phyloP scores from a whole-genome alignment of 2,888 invertebrate genomes.

The Cancer borealis region DNA sequence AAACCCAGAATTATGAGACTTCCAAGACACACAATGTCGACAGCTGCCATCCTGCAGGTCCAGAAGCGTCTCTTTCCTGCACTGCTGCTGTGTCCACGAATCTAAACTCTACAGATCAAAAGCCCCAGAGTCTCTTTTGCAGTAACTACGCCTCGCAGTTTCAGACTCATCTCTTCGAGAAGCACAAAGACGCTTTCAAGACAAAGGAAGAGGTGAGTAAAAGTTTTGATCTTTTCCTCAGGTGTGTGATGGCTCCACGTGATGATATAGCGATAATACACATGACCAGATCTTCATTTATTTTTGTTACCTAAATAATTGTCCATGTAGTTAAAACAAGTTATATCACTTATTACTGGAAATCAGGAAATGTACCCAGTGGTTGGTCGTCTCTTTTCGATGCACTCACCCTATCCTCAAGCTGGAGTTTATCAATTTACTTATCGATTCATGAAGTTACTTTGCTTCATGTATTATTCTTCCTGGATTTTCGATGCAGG shows the following conservation, averaged over 20 bases:
- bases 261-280: not conserved
- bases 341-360: not conserved
- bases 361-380: not conserved
- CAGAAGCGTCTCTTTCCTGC: not conserved
- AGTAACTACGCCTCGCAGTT: constrained; percentile 86
- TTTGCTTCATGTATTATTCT: constrained; percentile 1
- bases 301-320: not conserved
- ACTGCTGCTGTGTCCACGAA: not conserved
- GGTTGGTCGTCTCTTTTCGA: not conserved
- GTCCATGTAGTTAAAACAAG: not conserved
- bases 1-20: constrained; percentile 8
- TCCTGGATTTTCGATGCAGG: not conserved
- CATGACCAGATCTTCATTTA: not conserved
- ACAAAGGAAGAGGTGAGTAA: constrained; percentile 80
- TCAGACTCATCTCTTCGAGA: constrained; percentile 84
- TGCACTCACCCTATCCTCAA: not conserved
- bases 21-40: not conserved
- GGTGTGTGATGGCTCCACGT: not conserved
- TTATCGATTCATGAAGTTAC: constrained; percentile 2
- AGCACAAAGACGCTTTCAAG: constrained; percentile 83
- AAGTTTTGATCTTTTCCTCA: not conserved
- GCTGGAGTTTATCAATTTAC: not conserved
- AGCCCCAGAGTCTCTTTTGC: constrained; percentile 80
- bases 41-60: not conserved
- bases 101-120: not conserved